These are phyloP conservation scores for Boloria euphrosyne DNA, from an alignment of 2,888 invertebrate species.

Conservation along the genomic window DNA sequence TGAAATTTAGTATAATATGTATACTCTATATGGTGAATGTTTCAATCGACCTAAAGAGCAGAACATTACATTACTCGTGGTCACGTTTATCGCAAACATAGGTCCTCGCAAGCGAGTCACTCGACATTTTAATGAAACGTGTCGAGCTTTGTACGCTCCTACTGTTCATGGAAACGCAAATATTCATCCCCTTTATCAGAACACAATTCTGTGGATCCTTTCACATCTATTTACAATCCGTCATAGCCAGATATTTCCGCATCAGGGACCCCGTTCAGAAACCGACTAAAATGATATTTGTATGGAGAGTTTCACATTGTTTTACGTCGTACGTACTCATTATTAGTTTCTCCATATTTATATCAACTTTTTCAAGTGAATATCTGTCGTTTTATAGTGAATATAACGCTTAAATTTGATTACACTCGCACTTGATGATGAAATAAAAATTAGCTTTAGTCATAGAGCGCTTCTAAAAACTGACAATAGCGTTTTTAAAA, in stretches of 20 bases:
- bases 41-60: conserved; percentile 19
- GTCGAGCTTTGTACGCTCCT: conserved; percentile 34
- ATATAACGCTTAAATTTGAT: too few species aligned
- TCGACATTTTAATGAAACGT: conserved; percentile 45
- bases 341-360: conserved; percentile 8
- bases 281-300: neutral
- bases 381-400: neutral
- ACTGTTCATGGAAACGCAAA: conserved; percentile 34
- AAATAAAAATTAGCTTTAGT: too few species aligned
- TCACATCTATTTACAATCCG: conserved; percentile 17
- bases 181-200: conserved; percentile 31
- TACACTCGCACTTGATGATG: too few species aligned
- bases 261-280: conserved; percentile 16
- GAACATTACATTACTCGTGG: conserved; percentile 35
- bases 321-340: conserved; percentile 1
- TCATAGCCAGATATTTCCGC: conserved; percentile 27
- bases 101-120: conserved; percentile 34
- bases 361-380: neutral
- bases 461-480: too few species aligned
- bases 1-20: neutral
- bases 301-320: conserved; percentile 14
- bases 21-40: conserved; percentile 3
- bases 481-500: too few species aligned
- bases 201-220: conserved; percentile 14
- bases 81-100: conserved; percentile 43